Evolutionary conservation across 2,888 invertebrate genomes (phyloP), one percentile per base, ranked within the genome.

Genomic region (Imbricaverruca yamaguchii): DNA sequence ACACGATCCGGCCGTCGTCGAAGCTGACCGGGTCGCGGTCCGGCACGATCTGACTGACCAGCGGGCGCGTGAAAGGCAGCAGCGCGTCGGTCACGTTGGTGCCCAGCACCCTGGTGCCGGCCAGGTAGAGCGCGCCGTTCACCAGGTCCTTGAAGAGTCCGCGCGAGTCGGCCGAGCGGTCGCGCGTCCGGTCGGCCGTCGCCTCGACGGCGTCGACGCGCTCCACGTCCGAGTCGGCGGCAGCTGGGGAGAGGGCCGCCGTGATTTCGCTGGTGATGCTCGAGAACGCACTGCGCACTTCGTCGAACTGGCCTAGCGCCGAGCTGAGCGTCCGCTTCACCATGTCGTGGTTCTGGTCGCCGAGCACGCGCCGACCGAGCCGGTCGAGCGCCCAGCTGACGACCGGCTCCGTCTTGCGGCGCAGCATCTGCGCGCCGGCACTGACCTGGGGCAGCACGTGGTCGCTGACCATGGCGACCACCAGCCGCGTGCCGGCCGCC

Each of bases 81-180:
- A 94, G 92, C 83, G 92, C 92, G 86, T 94, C 93, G 0, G 94
- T 94, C 0, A 94, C 92, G 85, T 94, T 94, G 85, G 92, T 89
- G 85, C 92, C 92, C 55, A 94, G 87, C 78, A 94, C 92, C 85
- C 93, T 93, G 86, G 93, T 93, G 83, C 93, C 93, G 82, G 94
- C 91, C 0, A 93, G 93, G 86, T 93, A 93, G 80, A 94, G 88
- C 8, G 94, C 94, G 80, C 83, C 81, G 78, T 79, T 80, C 53
- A 84, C 79, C 80, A 84, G 69, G n/a, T 80, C 69, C 12, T 80
- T 80, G 67, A 83, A 77, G 18, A 81, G 81, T 55, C 82, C 82
- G n/a, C 80, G 81, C 55, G 81, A 80, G 3, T 80, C 77, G n/a
- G 61, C 78, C n/a, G 80, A 80, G 7, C 67, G 55, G 57, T 80